Conservation (phyloP, 2,797 vertebrate genomes). For the Anas flavirostris region DNA sequence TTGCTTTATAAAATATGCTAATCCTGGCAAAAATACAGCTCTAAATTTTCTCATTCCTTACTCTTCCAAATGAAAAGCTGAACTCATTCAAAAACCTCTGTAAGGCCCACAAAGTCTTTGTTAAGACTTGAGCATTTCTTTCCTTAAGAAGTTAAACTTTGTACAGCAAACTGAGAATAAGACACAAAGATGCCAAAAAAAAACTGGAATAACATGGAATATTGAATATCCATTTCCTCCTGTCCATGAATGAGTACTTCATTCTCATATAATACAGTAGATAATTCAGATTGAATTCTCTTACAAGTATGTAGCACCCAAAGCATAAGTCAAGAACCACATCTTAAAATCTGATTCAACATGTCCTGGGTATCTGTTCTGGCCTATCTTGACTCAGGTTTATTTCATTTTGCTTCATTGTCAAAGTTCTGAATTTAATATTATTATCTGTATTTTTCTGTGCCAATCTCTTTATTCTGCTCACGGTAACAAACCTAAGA, state of each 20-base stretch:
- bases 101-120: neutral
- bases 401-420: neutral
- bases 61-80: neutral
- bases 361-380: neutral
- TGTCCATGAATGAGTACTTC: neutral
- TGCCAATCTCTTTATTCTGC: neutral
- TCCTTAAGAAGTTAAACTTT: neutral
- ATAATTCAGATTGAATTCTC: neutral
- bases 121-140: neutral
- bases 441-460: neutral
- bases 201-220: neutral
- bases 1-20: neutral
- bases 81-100: accelerated
- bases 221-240: neutral
- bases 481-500: neutral
- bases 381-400: neutral
- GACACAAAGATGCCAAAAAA: neutral
- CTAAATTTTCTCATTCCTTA: neutral
- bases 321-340: neutral
- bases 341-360: neutral
- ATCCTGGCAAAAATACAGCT: neutral
- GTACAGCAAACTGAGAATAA: neutral
- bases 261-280: neutral
- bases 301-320: neutral
- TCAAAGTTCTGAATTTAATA: neutral